Evolutionary conservation across 2,797 vertebrate species (phyloP), one percentile per base, ranked within the genome.

Genomic region (Calcarius lapponicus): DNA sequence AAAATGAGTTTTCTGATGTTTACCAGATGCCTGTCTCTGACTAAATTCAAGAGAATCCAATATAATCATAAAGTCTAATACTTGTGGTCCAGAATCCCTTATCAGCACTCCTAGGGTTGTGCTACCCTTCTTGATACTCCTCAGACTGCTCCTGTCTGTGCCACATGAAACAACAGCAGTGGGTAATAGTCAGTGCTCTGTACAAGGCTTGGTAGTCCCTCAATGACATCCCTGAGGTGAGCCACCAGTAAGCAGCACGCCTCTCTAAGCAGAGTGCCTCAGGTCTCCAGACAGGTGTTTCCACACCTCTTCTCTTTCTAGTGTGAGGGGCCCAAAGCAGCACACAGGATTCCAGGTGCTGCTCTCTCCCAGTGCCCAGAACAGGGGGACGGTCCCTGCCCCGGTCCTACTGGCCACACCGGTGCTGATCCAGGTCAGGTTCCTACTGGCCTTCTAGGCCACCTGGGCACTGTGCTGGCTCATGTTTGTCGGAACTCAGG

Each of bases 301-400:
- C 47, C 16, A 24, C 24, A 32, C 16, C 26, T 66, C 40, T 71
- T 34, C 21, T 65, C 25, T 28, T 47, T 43, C 51, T 20, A 42
- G 26, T 1, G 18, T 36, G 14, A 80, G 26, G 9, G 10, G 2
- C 48, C 32, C 31, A 80, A 9, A 76, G 8, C 4, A 6, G 15
- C 3, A 10, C 26, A 38, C 11, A 15, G 19, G 3, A 58, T 17
- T 62, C 0, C 0, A 72, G 42, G 5, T 17, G 25, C 0, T 0
- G 43, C 38, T n/a, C 21, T 53, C 70, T 34, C 2, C 70, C 70
- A 67, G 28, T 19, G 43, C 31, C 0, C 0, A 48, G 28, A 1
- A 28, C 32, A 73, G 26, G 12, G 26, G 10, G 0, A 45, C 0
- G 0, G 1, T 17, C 78, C 12, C 67, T 38, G 19, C 25, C 34